A percentile compares a stretch with the other conserved stretches of the same genome.
These are phyloP conservation scores for Epizoanthus scotinus DNA, from an alignment of 92 coral and sea anemone genomes.

Conservation along the genomic window DNA sequence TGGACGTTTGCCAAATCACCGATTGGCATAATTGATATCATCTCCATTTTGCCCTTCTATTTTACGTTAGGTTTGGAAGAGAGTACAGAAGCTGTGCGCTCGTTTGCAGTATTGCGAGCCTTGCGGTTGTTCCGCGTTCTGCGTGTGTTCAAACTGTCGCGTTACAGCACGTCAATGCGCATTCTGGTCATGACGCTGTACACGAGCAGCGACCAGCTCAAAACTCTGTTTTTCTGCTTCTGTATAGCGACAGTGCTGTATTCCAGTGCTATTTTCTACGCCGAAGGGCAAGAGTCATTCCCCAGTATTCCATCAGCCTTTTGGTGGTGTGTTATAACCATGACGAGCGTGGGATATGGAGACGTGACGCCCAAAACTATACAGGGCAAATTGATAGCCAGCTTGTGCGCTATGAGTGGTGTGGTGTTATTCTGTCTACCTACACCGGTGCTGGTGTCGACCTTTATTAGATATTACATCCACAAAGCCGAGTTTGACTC, in stretches of 20 bases:
- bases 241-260: slow-evolving; percentile 68
- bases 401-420: slow-evolving; percentile 85
- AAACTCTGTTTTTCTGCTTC: slow-evolving; percentile 70
- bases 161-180: slow-evolving; percentile 82
- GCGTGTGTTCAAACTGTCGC: slow-evolving; percentile 89
- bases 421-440: slow-evolving; percentile 87
- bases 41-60: slow-evolving; percentile 81
- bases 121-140: slow-evolving; percentile 86
- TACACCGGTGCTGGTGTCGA: slow-evolving; percentile 87
- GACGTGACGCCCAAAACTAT: slow-evolving; percentile 81
- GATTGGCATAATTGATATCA: slow-evolving; percentile 82
- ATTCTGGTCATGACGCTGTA: slow-evolving; percentile 71
- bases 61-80: slow-evolving; percentile 68
- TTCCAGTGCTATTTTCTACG: slow-evolving; percentile 93
- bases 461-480: slow-evolving; percentile 79
- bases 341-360: slow-evolving; percentile 98
- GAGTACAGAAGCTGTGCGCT: slow-evolving; percentile 66
- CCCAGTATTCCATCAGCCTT: slow-evolving; percentile 93
- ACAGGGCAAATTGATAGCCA: slow-evolving; percentile 76
- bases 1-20: slow-evolving; percentile 67
- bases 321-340: slow-evolving; percentile 97
- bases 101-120: slow-evolving; percentile 89
- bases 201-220: slow-evolving; percentile 83
- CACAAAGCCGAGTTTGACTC: slow-evolving; percentile 42
- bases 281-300: slow-evolving; percentile 63